Percentiles rank a stretch among this genome's conserved stretches.
These are phyloP conservation scores for Hippocampus guttulatus DNA, from an alignment of 2,113 vertebrate species.

Conservation along the genomic window DNA sequence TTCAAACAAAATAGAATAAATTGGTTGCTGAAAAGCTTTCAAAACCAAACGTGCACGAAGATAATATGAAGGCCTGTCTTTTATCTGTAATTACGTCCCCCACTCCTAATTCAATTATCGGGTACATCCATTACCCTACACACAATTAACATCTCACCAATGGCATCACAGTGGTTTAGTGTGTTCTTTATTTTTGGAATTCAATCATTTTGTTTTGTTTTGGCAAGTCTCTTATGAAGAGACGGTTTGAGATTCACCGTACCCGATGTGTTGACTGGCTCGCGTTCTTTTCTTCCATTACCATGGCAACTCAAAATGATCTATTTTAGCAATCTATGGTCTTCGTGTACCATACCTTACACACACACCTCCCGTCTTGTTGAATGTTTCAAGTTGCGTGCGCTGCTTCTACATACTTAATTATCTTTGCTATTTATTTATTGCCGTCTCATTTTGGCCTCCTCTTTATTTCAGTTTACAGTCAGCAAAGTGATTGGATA, in stretches of 20 bases:
- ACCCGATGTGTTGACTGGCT: neutral
- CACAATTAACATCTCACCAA: neutral
- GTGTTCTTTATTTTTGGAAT: neutral
- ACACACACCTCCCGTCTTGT: neutral
- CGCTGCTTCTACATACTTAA: neutral
- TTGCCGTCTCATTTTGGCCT: neutral
- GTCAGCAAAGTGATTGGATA: neutral
- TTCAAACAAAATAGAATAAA: neutral
- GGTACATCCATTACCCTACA: neutral
- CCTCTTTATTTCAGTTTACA: neutral
- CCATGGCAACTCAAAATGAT: neutral
- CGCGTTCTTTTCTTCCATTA: neutral
- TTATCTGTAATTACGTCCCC: neutral
- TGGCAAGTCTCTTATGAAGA: neutral
- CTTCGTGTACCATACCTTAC: neutral
- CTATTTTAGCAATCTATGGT: neutral
- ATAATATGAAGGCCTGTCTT: neutral
- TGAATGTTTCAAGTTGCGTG: neutral
- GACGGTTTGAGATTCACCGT: neutral
- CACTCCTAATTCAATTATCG: neutral
- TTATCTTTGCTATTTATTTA: neutral
- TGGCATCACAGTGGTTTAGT: neutral
- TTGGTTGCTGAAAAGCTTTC: neutral
- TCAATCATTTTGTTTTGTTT: neutral
- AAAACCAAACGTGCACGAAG: neutral